A percentile compares a stretch with the other conserved stretches of the same genome.
Evolutionary conservation across 2,113 vertebrate genomes (phyloP).

Genomic region (Numenius arquata): DNA sequence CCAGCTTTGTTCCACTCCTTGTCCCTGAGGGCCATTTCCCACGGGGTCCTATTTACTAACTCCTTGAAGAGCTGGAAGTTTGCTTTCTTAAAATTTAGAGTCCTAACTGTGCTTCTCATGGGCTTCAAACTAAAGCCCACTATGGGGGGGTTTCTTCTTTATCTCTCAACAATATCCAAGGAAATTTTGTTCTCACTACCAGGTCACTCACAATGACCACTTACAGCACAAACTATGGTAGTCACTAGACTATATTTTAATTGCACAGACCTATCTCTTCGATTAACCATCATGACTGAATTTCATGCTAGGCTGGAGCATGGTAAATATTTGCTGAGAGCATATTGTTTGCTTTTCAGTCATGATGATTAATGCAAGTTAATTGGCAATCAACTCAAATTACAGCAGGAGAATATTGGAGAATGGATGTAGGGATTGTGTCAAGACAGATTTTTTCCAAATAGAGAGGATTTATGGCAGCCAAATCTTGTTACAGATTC

Average conservation of each 20-base stretch:
- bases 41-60: no score
- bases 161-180: neutral
- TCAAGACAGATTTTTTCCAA: conserved; percentile 14
- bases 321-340: conserved; percentile 37
- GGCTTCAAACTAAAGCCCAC: no score
- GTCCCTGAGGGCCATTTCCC: no score
- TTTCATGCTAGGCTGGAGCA: conserved; percentile 22
- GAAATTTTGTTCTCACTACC: neutral
- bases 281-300: conserved; percentile 7
- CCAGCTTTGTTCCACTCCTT: no score
- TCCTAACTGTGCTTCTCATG: no score
- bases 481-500: neutral
- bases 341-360: conserved; percentile 20
- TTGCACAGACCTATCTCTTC: conserved; percentile 14
- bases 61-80: no score
- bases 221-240: neutral
- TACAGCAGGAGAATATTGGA: neutral
- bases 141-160: neutral
- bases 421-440: neutral
- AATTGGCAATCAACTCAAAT: conserved; percentile 44
- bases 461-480: neutral
- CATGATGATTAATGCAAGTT: conserved; percentile 44
- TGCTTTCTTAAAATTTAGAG: no score
- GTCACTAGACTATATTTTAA: neutral
- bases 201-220: neutral